These are phyloP conservation scores for Stictonetta naevosa DNA, from an alignment of 2,113 vertebrate genomes.

Conservation along the genomic window DNA sequence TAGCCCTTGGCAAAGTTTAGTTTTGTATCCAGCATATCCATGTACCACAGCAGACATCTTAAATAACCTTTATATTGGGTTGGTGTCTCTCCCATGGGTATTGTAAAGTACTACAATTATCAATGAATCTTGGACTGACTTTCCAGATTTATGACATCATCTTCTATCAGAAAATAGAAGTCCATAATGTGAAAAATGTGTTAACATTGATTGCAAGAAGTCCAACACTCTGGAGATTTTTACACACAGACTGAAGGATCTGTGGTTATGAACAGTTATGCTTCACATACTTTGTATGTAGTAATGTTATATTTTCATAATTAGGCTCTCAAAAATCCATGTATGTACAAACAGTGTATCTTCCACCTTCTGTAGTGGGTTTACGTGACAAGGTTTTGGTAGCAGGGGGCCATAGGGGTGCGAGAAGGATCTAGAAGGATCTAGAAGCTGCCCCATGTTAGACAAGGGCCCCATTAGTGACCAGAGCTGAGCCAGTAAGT, in stretches of 20 bases:
- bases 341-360: neutral
- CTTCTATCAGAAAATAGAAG: neutral
- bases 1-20: neutral
- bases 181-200: constrained; percentile 18
- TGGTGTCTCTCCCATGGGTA: constrained; percentile 10
- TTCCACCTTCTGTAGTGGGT: neutral
- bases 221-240: constrained; percentile 36
- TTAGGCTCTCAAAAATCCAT: neutral
- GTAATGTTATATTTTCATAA: neutral
- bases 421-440: no score
- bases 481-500: no score
- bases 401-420: no score
- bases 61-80: neutral
- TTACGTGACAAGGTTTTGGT: no score
- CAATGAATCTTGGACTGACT: neutral
- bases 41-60: neutral
- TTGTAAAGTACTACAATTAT: neutral
- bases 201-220: neutral
- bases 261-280: neutral
- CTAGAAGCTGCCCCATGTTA: no score
- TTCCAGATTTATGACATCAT: constrained; percentile 29
- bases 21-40: neutral
- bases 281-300: neutral
- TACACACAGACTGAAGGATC: neutral
- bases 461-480: no score